Conservation (phyloP, 2,888 invertebrate genomes). For the Apantesis nais region DNA sequence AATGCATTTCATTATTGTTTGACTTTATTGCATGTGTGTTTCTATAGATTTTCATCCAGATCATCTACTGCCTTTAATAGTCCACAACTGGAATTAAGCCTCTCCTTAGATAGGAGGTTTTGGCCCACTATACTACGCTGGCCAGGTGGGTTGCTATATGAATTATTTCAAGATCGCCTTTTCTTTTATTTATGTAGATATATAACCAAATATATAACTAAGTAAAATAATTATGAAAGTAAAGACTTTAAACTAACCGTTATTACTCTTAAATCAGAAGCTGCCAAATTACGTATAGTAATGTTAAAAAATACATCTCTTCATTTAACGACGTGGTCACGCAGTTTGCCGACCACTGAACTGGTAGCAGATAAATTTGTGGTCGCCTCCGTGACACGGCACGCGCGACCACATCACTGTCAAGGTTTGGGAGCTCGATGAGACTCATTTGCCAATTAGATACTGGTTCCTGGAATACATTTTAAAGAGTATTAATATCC, state of each 20-base stretch:
- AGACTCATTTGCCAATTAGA: not conserved
- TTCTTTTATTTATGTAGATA: too few species aligned
- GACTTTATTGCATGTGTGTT: too few species aligned
- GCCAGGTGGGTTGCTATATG: too few species aligned
- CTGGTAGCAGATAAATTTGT: conserved; percentile 21
- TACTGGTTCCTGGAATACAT: conserved; percentile 5
- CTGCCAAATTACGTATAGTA: conserved; percentile 3
- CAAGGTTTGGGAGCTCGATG: not conserved
- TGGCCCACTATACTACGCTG: too few species aligned
- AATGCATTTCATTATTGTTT: too few species aligned
- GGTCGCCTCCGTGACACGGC: conserved; percentile 29
- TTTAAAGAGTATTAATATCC: not conserved
- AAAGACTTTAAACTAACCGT: not conserved
- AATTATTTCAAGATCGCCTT: too few species aligned
- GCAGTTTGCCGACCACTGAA: conserved; percentile 16
- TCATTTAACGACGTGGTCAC: conserved; percentile 15
- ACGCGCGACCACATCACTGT: conserved; percentile 21
- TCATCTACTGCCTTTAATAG: too few species aligned
- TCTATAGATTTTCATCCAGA: too few species aligned
- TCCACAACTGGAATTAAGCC: too few species aligned
- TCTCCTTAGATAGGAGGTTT: too few species aligned
- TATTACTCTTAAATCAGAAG: not conserved
- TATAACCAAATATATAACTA: too few species aligned
- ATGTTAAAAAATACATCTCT: conserved; percentile 2
- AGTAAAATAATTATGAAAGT: not conserved